A percentile compares a stretch with the other conserved stretches of the same genome.
Conservation (phyloP, 2,797 vertebrate species). For the Danio jaintianensis region DNA sequence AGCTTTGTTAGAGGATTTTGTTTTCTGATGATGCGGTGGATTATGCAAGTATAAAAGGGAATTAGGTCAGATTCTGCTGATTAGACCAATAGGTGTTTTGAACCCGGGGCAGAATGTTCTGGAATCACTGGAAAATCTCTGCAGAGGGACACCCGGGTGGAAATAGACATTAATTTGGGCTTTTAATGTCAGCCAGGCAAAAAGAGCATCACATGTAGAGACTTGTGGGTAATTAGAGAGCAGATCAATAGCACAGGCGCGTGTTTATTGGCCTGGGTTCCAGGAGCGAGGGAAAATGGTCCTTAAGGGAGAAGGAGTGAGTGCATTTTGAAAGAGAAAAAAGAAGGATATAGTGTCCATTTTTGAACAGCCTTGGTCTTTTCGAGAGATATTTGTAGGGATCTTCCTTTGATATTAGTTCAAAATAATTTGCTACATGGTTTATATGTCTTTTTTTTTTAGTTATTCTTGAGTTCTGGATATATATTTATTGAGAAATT, state of each 20-base stretch:
- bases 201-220: constrained; percentile 56
- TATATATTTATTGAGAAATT: neutral
- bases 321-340: constrained; percentile 13
- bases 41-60: constrained; percentile 61
- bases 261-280: constrained; percentile 61
- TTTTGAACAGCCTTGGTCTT: constrained; percentile 13
- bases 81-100: constrained; percentile 64
- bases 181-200: constrained; percentile 67
- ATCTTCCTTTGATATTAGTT: constrained; percentile 12
- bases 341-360: constrained; percentile 9
- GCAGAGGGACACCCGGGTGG: constrained; percentile 52
- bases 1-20: constrained; percentile 59
- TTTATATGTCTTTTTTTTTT: no score
- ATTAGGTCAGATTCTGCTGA: constrained; percentile 69
- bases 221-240: constrained; percentile 73
- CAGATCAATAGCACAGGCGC: constrained; percentile 68
- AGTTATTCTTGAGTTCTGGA: neutral
- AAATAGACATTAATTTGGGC: constrained; percentile 65
- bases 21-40: constrained; percentile 61
- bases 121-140: constrained; percentile 59
- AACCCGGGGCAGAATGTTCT: constrained; percentile 54
- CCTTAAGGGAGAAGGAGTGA: constrained; percentile 49
- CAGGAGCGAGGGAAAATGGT: constrained; percentile 53
- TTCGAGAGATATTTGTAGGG: neutral
- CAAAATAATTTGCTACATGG: neutral